Conservation (phyloP, 2,888 invertebrate species). For the Allacma fusca region DNA sequence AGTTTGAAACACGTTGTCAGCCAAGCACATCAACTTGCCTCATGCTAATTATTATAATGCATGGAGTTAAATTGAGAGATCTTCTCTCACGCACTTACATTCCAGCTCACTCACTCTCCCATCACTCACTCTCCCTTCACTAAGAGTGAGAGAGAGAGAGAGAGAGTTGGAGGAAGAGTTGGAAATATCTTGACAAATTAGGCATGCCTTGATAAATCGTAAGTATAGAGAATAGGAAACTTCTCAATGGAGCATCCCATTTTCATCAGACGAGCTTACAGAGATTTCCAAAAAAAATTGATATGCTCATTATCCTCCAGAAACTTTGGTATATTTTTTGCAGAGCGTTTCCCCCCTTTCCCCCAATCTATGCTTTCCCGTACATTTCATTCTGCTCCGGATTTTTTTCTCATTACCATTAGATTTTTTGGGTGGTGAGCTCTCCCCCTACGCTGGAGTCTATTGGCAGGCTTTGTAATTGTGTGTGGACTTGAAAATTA, state of each 20-base stretch:
- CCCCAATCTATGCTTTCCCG: background rate
- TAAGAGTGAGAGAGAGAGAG: background rate
- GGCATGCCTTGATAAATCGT: background rate
- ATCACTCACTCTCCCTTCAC: background rate
- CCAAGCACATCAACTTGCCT: background rate
- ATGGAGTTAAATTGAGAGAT: background rate
- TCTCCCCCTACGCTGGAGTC: too few relatives aligned
- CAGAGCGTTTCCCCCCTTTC: too few relatives aligned
- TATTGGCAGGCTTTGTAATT: too few relatives aligned
- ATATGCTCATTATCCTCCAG: background rate
- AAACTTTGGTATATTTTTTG: background rate
- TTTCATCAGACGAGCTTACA: background rate
- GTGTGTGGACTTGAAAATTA: too few relatives aligned
- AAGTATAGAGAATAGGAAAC: background rate
- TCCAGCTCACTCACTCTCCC: background rate
- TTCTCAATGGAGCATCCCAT: background rate
- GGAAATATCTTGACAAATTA: background rate
- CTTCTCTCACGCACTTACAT: slow-evolving; percentile 1
- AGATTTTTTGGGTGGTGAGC: too few relatives aligned
- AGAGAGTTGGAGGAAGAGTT: background rate
- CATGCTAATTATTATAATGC: slow-evolving; percentile 28
- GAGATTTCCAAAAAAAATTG: background rate
- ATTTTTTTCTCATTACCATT: too few relatives aligned
- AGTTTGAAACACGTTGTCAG: background rate
- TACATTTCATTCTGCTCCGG: background rate